Base-by-base conservation (phyloP, 2,888 invertebrate species). In the Macrostomum cliftonense region DNA sequence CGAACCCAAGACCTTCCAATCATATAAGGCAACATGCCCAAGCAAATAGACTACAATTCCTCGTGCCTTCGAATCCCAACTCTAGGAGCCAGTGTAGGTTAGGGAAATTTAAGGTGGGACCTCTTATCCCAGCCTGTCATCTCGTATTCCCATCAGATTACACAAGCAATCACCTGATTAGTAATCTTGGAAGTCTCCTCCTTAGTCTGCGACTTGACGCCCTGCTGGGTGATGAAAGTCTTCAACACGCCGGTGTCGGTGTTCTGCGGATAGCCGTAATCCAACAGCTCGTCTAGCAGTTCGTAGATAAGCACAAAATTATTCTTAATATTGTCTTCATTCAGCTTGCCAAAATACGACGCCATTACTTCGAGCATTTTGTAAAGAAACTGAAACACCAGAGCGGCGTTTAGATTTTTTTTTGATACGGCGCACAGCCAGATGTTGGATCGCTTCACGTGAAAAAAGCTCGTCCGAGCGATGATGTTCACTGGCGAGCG, bases 341-440 rank as follows among this genome's bases (percentile, higher is more conserved):
- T 91, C 55, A 99, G 87, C 75, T 99, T 97, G 50, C 95, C 97
- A 68, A 97, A 99, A 72, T 99, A 99, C 0, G 91, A 88, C 71
- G 93, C 91, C 97, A 99, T 97, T 47, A 97, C 91, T 57, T 75
- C 75, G 16, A 74, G 70, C 67, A 97, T 93, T 72, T 95, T 93
- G 48, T 91, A 78, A 42, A 99, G 77, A 71, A 99, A 95, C 74
- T 99, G 95, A 69, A 97, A 95, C 39, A 95, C 97, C 95, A 99
- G 95, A 0, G 93, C 91, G 13, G 97, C 97, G 64, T 99, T 99
- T 50, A 97, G 93, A 82, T 99, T 99, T 73, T 97, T 95, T 73
- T 93, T 91, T 19, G 97, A 95, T n/a, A 97, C 97, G 0, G 95
- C 97, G 40, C 95, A 95, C 58, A 99, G 75, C 97, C 97, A 99